Evolutionary conservation across 1,140 invertebrate species (phyloP), one percentile per base, ranked within the genome.

Genomic region (Aphaenogaster rudis): DNA sequence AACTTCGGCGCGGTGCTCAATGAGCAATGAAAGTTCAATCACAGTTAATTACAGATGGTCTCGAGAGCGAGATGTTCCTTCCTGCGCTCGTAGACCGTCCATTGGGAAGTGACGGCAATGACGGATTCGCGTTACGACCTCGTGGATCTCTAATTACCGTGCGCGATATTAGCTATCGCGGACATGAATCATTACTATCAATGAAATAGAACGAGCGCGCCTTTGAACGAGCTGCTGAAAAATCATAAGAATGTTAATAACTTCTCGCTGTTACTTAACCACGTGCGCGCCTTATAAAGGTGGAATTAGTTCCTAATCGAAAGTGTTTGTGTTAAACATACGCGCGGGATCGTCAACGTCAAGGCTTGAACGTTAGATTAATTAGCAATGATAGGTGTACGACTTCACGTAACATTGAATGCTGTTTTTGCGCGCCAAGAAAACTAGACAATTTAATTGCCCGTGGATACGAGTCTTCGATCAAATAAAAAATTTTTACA

Each of bases 11-110:
- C 52, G 69, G 21, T 54, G 48, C 39, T 88, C 74, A 72, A 79
- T 88, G 74, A 86, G 67, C 67, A 78, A 86, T 72, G 87, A 88
- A 79, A 86, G 84, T 88, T 88, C 87, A 87, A 87, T 87, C 86
- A 64, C 76, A 66, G 76, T 61, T 88, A 87, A 86, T 88, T 87
- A 67, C 39, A 80, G 45, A 33, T 42, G 64, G 54, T 74, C 64
- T 42, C 36, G 80, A 59, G 67, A 85, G 52, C 66, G 36, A 57
- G 80, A 87, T 21, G 81, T 67, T 85, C 66, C 71, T 88, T 76
- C 80, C 61, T 87, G 61, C 57, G 21, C 61, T 54, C 36, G 57
- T 57, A 84, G 74, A 77, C 36, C 52, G 71, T 77, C 71, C 36
- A 59, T 88, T 69, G 86, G 63, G 63, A 79, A 86, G 39, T 63